These are phyloP conservation scores for Promerops cafer DNA, from an alignment of 2,113 vertebrate genomes.

Conservation along the genomic window DNA sequence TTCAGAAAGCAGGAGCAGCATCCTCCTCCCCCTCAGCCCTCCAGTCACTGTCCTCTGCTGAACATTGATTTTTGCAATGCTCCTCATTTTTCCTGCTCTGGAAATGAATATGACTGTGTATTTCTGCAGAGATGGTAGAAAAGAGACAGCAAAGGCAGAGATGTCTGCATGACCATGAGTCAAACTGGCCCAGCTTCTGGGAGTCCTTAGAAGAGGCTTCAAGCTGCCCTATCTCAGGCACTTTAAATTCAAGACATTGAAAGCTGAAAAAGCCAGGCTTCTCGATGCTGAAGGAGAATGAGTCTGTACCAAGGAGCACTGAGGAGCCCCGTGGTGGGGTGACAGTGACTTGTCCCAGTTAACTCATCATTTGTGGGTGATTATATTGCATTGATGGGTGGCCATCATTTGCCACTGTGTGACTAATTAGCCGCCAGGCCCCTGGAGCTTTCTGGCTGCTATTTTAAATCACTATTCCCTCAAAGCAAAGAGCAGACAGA, in stretches of 20 bases:
- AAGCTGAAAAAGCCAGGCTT: neutral
- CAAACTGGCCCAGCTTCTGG: neutral
- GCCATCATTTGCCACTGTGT: neutral
- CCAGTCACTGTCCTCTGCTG: neutral
- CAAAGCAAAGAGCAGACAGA: neutral
- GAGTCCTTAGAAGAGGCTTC: neutral
- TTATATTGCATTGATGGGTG: neutral
- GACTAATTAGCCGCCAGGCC: neutral
- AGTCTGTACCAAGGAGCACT: neutral
- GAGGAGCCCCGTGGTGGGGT: neutral
- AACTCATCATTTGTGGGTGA: neutral
- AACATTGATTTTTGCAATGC: neutral
- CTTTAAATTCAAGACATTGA: neutral
- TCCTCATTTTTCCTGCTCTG: neutral
- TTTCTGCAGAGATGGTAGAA: neutral
- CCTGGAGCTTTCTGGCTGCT: neutral
- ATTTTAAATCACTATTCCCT: neutral
- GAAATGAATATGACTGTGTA: neutral
- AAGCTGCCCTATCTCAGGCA: neutral
- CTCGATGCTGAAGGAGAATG: neutral
- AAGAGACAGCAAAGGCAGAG: neutral
- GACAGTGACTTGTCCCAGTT: neutral
- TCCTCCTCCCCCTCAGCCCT: slow-evolving; percentile 1
- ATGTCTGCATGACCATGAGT: neutral
- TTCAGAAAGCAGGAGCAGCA: neutral